A percentile compares a stretch with the other conserved stretches of the same genome.
Conservation (phyloP, 1,140 invertebrate genomes). For the Platyscapa corneri region DNA sequence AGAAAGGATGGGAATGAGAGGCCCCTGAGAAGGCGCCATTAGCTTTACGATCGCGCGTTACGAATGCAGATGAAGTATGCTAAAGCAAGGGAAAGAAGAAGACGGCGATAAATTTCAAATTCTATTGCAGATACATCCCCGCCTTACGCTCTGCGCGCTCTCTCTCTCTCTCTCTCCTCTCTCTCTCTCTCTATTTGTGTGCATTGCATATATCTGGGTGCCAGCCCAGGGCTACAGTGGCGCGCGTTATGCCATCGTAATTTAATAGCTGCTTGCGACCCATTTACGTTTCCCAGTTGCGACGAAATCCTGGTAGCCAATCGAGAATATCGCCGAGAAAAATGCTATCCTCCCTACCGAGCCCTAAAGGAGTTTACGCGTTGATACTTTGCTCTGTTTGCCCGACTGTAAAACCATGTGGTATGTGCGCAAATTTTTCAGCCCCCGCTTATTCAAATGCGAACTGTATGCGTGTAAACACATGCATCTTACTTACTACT, state of each 20-base stretch:
- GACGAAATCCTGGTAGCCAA: constrained; percentile 10
- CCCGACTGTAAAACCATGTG: neutral
- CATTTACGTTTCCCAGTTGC: constrained; percentile 35
- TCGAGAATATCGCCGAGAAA: constrained; percentile 1
- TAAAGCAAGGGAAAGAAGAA: constrained; percentile 53
- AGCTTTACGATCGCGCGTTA: constrained; percentile 63
- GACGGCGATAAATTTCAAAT: constrained; percentile 68
- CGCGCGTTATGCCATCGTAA: constrained; percentile 43
- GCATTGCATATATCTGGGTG: too few relatives aligned
- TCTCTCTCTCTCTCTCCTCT: too few relatives aligned
- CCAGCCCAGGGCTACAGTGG: too few relatives aligned
- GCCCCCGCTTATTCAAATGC: neutral
- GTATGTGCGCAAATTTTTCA: neutral
- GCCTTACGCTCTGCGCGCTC: constrained; percentile 48
- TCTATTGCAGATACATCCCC: constrained; percentile 64
- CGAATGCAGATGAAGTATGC: constrained; percentile 64
- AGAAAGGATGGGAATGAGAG: neutral
- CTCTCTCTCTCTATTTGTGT: constrained; percentile 20
- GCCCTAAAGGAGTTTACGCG: neutral
- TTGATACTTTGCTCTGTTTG: neutral
- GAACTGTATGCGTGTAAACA: too few relatives aligned
- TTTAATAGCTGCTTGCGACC: constrained; percentile 60
- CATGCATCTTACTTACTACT: too few relatives aligned
- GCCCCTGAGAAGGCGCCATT: constrained; percentile 58
- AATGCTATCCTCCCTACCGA: neutral